Conservation (phyloP, 92 coral and sea anemone genomes). For the Epizoanthus rinbou region DNA sequence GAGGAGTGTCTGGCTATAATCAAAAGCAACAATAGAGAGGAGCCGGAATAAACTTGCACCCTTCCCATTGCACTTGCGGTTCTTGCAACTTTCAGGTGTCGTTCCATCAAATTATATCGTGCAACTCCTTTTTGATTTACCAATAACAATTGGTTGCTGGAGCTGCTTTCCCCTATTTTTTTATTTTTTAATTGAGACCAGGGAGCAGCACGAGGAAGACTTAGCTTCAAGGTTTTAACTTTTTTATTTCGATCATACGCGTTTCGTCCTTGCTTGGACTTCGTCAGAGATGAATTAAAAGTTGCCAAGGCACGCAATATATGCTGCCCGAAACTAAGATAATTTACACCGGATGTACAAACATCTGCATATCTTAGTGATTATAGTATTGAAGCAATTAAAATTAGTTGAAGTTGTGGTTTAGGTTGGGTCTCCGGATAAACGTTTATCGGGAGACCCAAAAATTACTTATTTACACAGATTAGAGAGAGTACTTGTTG, state of each 20-base stretch:
- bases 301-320: conserved; percentile 18
- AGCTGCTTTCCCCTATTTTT: conserved; percentile 24
- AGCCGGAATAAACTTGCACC: conserved; percentile 16
- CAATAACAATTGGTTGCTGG: too few species aligned
- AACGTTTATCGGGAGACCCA: too few species aligned
- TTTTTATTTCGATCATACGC: conserved; percentile 23
- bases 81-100: conserved; percentile 14
- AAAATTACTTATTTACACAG: background rate
- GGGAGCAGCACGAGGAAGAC: conserved; percentile 31
- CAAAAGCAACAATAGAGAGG: conserved; percentile 47
- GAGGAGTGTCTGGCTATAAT: conserved; percentile 29
- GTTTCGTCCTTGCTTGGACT: background rate
- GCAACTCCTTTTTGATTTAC: conserved; percentile 11
- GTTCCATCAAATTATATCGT: background rate
- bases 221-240: conserved; percentile 23
- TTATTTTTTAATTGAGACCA: conserved; percentile 22
- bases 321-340: background rate
- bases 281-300: conserved; percentile 14
- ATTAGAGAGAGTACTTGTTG: background rate
- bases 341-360: background rate
- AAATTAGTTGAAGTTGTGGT: background rate
- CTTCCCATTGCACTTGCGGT: conserved; percentile 49
- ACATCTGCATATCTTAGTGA: conserved; percentile 18
- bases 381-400: conserved; percentile 5
- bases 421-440: conserved; percentile 3